These are phyloP conservation scores for Iselma pallidipennis DNA, from an alignment of 2,888 invertebrate species.

Conservation along the genomic window DNA sequence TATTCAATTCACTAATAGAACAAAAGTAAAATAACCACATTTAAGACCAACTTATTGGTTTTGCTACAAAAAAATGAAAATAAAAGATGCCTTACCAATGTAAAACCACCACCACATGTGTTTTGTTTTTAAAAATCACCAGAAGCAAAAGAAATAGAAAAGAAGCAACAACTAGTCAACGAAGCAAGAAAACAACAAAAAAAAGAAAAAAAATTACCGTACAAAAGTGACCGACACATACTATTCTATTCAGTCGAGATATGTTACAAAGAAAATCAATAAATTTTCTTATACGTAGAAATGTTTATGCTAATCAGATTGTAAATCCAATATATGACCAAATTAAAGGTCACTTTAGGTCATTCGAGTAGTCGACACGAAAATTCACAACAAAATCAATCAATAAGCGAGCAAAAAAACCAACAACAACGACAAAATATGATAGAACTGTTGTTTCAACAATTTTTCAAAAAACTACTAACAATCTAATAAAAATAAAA, in stretches of 20 bases:
- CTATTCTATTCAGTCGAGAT: background rate
- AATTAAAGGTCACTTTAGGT: constrained; percentile 32
- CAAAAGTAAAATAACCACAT: too few relatives aligned
- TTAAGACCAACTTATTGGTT: too few relatives aligned
- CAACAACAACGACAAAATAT: constrained; percentile 3
- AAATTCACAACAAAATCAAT: constrained; percentile 1
- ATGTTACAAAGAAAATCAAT: constrained; percentile 14
- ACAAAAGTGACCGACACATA: background rate
- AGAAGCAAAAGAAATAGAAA: constrained; percentile 33
- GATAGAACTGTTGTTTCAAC: constrained; percentile 6
- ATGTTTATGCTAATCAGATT: constrained; percentile 31
- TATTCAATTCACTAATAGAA: background rate
- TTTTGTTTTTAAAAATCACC: constrained; percentile 24
- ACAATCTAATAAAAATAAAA: background rate
- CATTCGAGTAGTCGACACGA: background rate
- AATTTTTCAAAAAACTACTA: constrained; percentile 5
- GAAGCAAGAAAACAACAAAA: constrained; percentile 32
- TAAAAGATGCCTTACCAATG: constrained; percentile 43
- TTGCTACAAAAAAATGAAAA: too few relatives aligned
- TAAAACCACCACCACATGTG: constrained; percentile 50
- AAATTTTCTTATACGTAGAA: constrained; percentile 14
- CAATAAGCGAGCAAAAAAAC: constrained; percentile 13
- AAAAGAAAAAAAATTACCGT: constrained; percentile 28
- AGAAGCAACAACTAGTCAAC: constrained; percentile 27
- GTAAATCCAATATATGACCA: constrained; percentile 31